Evolutionary conservation across 2,797 vertebrate species (phyloP), one percentile per base, ranked within the genome.

Genomic region (Cyprinella venusta): DNA sequence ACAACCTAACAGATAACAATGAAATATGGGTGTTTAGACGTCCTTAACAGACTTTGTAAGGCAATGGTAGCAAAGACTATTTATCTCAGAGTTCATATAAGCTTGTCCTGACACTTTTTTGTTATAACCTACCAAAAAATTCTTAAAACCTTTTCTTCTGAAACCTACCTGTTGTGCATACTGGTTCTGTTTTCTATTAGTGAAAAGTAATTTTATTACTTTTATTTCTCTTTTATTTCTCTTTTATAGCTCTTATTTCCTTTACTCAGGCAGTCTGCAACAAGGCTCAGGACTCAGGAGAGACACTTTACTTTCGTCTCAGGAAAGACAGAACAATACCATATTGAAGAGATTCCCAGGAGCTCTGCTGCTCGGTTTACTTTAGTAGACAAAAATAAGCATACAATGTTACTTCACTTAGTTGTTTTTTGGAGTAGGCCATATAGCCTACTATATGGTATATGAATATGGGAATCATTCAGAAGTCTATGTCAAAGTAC

Each of bases 261-360:
- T 69, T 63, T 76, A 18, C 40, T 64, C 69, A 69, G 40, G n/a
- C 40, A 71, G 24, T 24, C 36, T 76, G 54, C 36, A 59, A n/a
- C 52, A 59, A 76, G 54, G 64, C 18, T 10, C 16, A 9, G 64
- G 33, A 24, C 36, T 76, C 52, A 18, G 8, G 36, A 59, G 52
- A 59, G 54, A 61, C 18, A 40, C 33, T 40, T 59, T 5, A 40
- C 54, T 61, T 76, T 61, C 2, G 24, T 76, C 8, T 42, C 36
- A 61, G 54, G n/a, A 61, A 61, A 56, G 13, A 26, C 36, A 76
- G 56, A 61, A 77, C 76, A 77, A 64, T 77, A 48, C 38, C 24
- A 64, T 15, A 64, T 33, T 64, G 24, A 64, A 64, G 18, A 63
- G 8, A 64, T 33, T 77, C 76, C 40, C 59, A 42, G 8, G 74